Evolutionary conservation across 2,113 vertebrate genomes (phyloP).

Genomic region (Tretioscincus oriximinensis): DNA sequence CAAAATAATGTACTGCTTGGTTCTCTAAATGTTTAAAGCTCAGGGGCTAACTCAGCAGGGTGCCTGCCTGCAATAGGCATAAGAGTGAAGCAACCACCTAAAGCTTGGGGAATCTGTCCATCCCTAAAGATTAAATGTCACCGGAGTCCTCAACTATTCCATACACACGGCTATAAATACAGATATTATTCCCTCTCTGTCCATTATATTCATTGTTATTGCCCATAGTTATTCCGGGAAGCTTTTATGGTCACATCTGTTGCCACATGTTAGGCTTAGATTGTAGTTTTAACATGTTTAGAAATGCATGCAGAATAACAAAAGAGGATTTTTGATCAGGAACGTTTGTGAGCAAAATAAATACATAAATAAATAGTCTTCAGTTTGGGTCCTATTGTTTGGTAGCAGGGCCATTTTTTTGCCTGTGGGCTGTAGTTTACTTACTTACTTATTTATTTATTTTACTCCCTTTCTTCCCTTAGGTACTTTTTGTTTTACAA

Average conservation of each 20-base stretch:
- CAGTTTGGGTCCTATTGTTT: background rate
- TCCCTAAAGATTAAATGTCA: slow-evolving; percentile 23
- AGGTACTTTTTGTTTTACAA: too few relatives aligned
- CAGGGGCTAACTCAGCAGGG: background rate
- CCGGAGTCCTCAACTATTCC: background rate
- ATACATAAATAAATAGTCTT: too few relatives aligned
- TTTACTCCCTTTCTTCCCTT: too few relatives aligned
- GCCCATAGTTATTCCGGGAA: slow-evolving; percentile 21
- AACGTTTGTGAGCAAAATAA: background rate
- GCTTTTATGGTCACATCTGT: slow-evolving; percentile 29
- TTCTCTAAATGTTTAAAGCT: background rate
- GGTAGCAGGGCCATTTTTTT: too few relatives aligned
- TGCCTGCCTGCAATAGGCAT: background rate
- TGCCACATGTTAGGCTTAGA: slow-evolving; percentile 6
- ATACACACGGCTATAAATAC: slow-evolving; percentile 8
- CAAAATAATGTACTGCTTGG: background rate
- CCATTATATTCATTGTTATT: slow-evolving; percentile 32
- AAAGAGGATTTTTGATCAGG: background rate
- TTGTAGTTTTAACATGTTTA: slow-evolving; percentile 18
- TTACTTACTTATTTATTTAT: too few relatives aligned
- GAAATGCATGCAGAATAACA: background rate
- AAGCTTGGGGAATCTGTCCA: background rate
- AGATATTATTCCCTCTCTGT: slow-evolving; percentile 23
- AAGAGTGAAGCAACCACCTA: background rate
- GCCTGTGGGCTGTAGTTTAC: too few relatives aligned